Evolutionary conservation across 2,113 vertebrate genomes (phyloP).

Genomic region (Toxotes chatareus): DNA sequence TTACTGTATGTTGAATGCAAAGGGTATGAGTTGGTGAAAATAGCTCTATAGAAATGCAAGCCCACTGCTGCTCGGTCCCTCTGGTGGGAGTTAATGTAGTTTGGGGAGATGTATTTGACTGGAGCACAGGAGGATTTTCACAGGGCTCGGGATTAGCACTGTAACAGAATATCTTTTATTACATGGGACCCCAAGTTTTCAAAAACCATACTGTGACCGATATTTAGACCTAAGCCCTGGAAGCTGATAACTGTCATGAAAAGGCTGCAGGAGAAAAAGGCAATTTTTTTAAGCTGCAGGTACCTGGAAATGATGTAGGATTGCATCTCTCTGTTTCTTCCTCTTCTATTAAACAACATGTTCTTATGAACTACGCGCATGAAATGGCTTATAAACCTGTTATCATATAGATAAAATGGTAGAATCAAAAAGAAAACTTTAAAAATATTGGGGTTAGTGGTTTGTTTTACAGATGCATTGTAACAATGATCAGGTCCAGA

Average conservation of each 20-base stretch:
- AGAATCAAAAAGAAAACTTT: not conserved
- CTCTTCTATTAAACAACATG: constrained; percentile 40
- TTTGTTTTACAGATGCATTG: not conserved
- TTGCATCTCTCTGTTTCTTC: constrained; percentile 62
- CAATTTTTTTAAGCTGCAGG: constrained; percentile 78
- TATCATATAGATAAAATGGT: constrained; percentile 24
- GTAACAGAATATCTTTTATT: constrained; percentile 84
- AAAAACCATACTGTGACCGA: constrained; percentile 84
- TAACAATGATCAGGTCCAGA: not conserved
- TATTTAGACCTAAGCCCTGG: constrained; percentile 86
- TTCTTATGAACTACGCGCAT: constrained; percentile 18
- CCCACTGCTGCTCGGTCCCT: constrained; percentile 69
- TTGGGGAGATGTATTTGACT: constrained; percentile 79
- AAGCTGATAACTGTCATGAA: constrained; percentile 86
- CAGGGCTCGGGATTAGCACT: constrained; percentile 83
- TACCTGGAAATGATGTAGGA: constrained; percentile 67
- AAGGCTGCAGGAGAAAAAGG: constrained; percentile 79
- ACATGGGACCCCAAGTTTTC: constrained; percentile 79
- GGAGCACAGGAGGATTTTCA: constrained; percentile 80
- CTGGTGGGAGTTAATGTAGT: constrained; percentile 83
- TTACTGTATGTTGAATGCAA: constrained; percentile 71
- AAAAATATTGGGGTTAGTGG: not conserved
- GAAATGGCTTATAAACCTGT: constrained; percentile 35
- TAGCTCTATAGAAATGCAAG: constrained; percentile 75
- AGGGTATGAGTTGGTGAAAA: constrained; percentile 75